A percentile compares a stretch with the other conserved stretches of the same genome.
These are phyloP conservation scores for Collichthys lucidus DNA, from an alignment of 2,113 vertebrate species.

Conservation along the genomic window DNA sequence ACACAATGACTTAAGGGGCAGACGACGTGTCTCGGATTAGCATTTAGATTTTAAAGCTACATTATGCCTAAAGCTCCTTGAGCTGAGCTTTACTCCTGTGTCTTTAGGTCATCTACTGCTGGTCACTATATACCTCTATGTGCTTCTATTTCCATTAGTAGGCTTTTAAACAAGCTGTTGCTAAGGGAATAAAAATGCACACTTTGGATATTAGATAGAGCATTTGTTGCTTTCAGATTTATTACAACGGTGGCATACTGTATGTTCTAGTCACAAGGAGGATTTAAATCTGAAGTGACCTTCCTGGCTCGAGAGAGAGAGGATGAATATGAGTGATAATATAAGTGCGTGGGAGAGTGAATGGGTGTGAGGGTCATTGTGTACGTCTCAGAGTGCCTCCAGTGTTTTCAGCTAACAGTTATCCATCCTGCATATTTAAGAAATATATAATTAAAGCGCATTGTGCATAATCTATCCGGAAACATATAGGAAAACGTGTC, in stretches of 20 bases:
- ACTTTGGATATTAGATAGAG: slow-evolving; percentile 74
- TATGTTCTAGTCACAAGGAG: slow-evolving; percentile 66
- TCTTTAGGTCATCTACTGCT: slow-evolving; percentile 50
- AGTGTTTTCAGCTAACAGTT: slow-evolving; percentile 24
- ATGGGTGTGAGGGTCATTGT: slow-evolving; percentile 40
- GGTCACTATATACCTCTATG: slow-evolving; percentile 39
- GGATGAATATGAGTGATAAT: slow-evolving; percentile 57
- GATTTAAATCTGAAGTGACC: slow-evolving; percentile 76
- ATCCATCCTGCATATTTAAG: slow-evolving; percentile 29
- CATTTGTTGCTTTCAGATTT: slow-evolving; percentile 76
- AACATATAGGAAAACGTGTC: slow-evolving; percentile 11
- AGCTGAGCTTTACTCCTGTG: slow-evolving; percentile 23
- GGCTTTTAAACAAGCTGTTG: slow-evolving; percentile 65
- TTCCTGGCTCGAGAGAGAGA: slow-evolving; percentile 61
- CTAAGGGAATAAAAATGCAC: slow-evolving; percentile 59
- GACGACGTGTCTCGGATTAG: slow-evolving; percentile 7
- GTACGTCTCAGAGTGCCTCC: slow-evolving; percentile 30
- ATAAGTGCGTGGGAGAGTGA: slow-evolving; percentile 56
- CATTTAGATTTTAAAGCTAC: slow-evolving; percentile 18
- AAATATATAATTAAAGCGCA: slow-evolving; percentile 25
- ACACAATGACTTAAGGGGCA: slow-evolving; percentile 12
- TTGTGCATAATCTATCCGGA: not conserved
- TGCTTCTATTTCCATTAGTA: slow-evolving; percentile 64
- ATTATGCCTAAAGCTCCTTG: slow-evolving; percentile 19
- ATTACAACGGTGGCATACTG: slow-evolving; percentile 62